These are phyloP conservation scores for Elgonia sp. DNA, from an alignment of 2,888 invertebrate genomes.

Conservation along the genomic window DNA sequence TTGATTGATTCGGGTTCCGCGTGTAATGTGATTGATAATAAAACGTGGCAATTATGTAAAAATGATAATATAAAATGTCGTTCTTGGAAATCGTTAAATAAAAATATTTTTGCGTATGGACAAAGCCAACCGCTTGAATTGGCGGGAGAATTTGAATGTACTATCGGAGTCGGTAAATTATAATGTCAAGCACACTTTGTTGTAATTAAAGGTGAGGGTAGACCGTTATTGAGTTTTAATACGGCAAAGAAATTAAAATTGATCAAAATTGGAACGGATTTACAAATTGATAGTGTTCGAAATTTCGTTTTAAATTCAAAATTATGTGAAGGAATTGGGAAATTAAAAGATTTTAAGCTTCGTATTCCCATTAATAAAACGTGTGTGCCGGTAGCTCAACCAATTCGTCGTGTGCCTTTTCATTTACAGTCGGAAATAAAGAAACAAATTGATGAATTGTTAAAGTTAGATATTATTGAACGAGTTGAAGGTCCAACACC, in stretches of 20 bases:
- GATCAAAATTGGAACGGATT: slow-evolving; percentile 74
- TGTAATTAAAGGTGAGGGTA: slow-evolving; percentile 44
- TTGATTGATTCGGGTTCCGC: slow-evolving; percentile 73
- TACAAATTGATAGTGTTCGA: slow-evolving; percentile 10
- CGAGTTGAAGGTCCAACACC: slow-evolving; percentile 77
- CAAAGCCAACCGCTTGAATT: slow-evolving; percentile 66
- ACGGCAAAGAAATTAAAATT: slow-evolving; percentile 72
- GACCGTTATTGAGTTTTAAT: slow-evolving; percentile 73
- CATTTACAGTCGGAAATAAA: slow-evolving; percentile 72
- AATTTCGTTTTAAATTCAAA: background rate
- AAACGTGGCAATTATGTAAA: slow-evolving; percentile 75
- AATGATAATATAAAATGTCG: slow-evolving; percentile 35
- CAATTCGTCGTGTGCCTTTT: slow-evolving; percentile 59
- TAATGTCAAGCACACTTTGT: slow-evolving; percentile 69
- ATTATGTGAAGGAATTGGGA: slow-evolving; percentile 43
- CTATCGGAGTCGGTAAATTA: slow-evolving; percentile 61
- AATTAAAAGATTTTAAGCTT: slow-evolving; percentile 80
- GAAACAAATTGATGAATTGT: slow-evolving; percentile 75
- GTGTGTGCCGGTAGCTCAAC: slow-evolving; percentile 67
- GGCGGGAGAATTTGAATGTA: slow-evolving; percentile 76
- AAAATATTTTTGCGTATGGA: slow-evolving; percentile 75
- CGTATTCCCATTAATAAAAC: slow-evolving; percentile 78
- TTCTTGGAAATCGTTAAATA: slow-evolving; percentile 65
- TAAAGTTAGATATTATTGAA: slow-evolving; percentile 79
- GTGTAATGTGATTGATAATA: slow-evolving; percentile 74